Conservation (phyloP, 1,140 invertebrate species). For the Dreissena rostriformis region DNA sequence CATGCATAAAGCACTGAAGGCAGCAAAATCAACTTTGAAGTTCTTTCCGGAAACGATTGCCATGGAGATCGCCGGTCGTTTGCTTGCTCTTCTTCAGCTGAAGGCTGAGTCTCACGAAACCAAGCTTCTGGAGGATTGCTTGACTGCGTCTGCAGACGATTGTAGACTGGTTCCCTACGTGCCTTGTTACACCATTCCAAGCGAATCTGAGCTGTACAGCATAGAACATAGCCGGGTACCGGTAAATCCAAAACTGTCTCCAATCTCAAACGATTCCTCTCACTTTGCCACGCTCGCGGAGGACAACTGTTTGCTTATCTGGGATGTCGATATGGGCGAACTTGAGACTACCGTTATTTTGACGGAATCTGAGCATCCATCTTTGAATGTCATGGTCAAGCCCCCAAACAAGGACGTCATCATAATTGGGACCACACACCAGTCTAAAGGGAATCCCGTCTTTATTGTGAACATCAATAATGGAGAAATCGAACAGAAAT, state of each 20-base stretch:
- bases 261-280: conserved; percentile 57
- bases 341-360: conserved; percentile 52
- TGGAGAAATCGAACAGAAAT: conserved; percentile 48
- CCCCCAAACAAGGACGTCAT: conserved; percentile 47
- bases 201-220: conserved; percentile 57
- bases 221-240: conserved; percentile 62
- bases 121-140: conserved; percentile 55
- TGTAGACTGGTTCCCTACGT: conserved; percentile 56
- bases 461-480: conserved; percentile 56
- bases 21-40: conserved; percentile 66
- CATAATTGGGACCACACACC: conserved; percentile 60
- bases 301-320: conserved; percentile 57
- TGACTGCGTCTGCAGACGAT: conserved; percentile 33
- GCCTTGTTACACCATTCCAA: conserved; percentile 57
- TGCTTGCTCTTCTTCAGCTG: conserved; percentile 65
- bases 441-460: conserved; percentile 56
- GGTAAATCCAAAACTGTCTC: conserved; percentile 36
- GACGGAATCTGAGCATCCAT: conserved; percentile 34
- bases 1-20: conserved; percentile 71
- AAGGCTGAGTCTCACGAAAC: conserved; percentile 55
- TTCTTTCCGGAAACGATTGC: conserved; percentile 70
- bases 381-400: conserved; percentile 61
- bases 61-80: conserved; percentile 73
- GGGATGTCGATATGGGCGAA: conserved; percentile 61
- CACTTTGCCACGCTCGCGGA: conserved; percentile 58